Percentiles rank a stretch among this genome's conserved stretches.
Evolutionary conservation across 2,113 vertebrate species (phyloP).

Genomic region (Chaenocephalus aceratus): DNA sequence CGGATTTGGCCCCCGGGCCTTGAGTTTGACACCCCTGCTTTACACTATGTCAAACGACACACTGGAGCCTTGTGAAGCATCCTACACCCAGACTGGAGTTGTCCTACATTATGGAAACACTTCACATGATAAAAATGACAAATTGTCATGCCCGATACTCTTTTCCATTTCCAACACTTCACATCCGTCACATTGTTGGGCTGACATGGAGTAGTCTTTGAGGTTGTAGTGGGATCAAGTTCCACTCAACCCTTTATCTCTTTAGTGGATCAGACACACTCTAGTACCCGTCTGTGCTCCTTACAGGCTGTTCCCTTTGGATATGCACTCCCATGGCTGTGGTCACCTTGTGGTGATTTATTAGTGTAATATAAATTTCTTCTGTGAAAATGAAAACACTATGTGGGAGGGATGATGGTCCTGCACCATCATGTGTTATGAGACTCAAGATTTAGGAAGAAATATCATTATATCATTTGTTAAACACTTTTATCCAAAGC

Average conservation of each 20-base stretch:
- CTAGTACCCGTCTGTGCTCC: conserved; percentile 17
- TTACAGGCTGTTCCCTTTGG: not conserved
- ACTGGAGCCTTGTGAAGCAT: not conserved
- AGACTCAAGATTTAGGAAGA: conserved; percentile 15
- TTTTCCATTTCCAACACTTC: not conserved
- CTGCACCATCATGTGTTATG: not conserved
- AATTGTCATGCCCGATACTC: conserved; percentile 4
- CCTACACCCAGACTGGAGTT: not conserved
- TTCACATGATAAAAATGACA: conserved; percentile 20
- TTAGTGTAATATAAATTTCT: conserved; percentile 28
- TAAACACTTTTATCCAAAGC: too few relatives aligned
- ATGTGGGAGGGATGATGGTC: not conserved
- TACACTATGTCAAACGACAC: not conserved
- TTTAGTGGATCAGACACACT: conserved; percentile 6
- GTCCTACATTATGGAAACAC: not conserved
- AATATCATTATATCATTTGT: conserved; percentile 18
- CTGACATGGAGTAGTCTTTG: not conserved
- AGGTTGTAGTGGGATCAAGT: conserved; percentile 21
- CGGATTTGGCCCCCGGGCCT: too few relatives aligned
- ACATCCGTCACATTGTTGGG: conserved; percentile 13
- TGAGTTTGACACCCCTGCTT: too few relatives aligned
- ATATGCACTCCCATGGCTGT: not conserved
- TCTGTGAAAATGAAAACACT: conserved; percentile 26
- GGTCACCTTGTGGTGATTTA: conserved; percentile 17
- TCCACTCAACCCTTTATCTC: not conserved